phyloP scores from a whole-genome alignment of 2,113 vertebrate species.

The Pedionomus torquatus region DNA sequence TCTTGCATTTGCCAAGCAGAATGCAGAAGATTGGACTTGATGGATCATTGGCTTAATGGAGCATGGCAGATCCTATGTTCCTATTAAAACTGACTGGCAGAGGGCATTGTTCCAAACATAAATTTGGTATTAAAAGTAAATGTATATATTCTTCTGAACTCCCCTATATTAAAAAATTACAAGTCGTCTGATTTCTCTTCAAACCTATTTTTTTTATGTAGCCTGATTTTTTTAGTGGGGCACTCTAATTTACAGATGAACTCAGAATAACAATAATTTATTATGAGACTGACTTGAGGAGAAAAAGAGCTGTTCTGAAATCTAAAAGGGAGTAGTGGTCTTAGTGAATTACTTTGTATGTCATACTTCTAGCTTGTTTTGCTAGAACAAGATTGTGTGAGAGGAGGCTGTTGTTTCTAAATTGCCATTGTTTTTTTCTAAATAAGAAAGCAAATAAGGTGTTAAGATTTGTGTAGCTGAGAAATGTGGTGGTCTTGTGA shows the following conservation, averaged over 20 bases:
- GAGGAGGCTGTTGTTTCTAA: slow-evolving; percentile 24
- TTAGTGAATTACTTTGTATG: slow-evolving; percentile 38
- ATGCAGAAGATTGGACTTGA: not conserved
- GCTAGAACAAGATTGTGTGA: not conserved
- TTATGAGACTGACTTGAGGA: not conserved
- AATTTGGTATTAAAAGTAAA: not conserved
- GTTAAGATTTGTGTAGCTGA: not conserved
- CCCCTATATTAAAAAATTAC: not conserved
- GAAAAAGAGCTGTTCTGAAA: slow-evolving; percentile 41
- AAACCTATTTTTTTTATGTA: not conserved
- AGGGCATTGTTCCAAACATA: slow-evolving; percentile 1
- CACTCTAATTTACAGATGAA: slow-evolving; percentile 6
- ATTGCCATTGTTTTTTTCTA: too few species aligned
- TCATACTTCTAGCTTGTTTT: slow-evolving; percentile 30
- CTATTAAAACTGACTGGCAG: slow-evolving; percentile 5
- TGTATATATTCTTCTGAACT: not conserved
- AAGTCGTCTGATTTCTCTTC: not conserved
- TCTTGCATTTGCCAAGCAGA: not conserved
- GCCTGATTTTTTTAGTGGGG: slow-evolving; percentile 19
- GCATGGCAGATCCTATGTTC: not conserved
- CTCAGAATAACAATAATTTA: slow-evolving; percentile 46
- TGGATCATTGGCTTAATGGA: slow-evolving; percentile 37
- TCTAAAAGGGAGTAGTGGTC: slow-evolving; percentile 19
- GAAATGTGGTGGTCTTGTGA: not conserved
- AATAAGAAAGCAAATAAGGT: not conserved